Evolutionary conservation across 2,888 invertebrate species (phyloP), one percentile per base, ranked within the genome.

Genomic region (Cantharis rufa): DNA sequence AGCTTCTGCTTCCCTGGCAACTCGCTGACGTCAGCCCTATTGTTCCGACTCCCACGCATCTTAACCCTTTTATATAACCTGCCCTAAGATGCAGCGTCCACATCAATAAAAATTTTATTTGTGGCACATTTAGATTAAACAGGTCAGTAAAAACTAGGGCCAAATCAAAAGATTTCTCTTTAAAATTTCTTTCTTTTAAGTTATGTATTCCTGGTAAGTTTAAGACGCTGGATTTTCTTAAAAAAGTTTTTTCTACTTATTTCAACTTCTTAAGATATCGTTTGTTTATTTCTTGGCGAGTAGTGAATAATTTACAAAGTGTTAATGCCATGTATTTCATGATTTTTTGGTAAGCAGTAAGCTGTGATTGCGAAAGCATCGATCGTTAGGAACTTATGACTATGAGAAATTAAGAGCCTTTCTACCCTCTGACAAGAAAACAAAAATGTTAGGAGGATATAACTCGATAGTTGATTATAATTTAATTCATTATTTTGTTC

Each of bases 21-120:
- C 76, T 64, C 71, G 78, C 80, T 82, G 81, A 81, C 81, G 82
- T 82, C 81, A 81, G 79, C 88, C 87, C 89, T 89, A 90, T 90
- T 90, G 90, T 90, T 90, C 89, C 89, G 89, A 90, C 90, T 89
- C 89, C 90, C 89, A 90, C 90, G 89, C 89, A 89, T 75, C 75
- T 78, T 75, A 75, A 78, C 75, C 78, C 78, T 75, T 78, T 75
- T 62, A 70, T 75, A 75, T 75, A 78, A 78, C 78, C 75, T 78
- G 75, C 75, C 75, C 78, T 70, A 78, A 78, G 72, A 75, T 78
- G 78, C 78, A 78, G 75, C 73, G 72, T 75, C 75, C 63, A 71
- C 72, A 71, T 75, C 72, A 72, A 78, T 75, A 72, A 71, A 72
- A 72, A 15, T 64, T 61, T 73, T 75, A 15, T 63, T 78, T 75